Percentiles rank a stretch among this genome's conserved stretches.
phyloP scores from a whole-genome alignment of 2,888 invertebrate species.

The Eupithecia abbreviata region DNA sequence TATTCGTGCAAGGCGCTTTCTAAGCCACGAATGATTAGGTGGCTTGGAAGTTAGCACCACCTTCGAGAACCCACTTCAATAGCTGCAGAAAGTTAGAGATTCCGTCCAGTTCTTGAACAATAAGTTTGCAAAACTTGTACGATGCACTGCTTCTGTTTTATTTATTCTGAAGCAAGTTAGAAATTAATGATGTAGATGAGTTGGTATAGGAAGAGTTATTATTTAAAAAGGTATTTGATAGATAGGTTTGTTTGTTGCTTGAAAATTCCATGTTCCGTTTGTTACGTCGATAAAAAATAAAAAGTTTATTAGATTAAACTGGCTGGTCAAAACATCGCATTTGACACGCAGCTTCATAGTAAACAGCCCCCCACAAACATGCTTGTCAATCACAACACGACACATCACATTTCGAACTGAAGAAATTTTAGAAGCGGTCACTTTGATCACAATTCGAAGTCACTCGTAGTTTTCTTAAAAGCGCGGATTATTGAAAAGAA shows the following conservation, averaged over 20 bases:
- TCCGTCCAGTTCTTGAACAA: slow-evolving; percentile 4
- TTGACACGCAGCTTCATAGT: slow-evolving; percentile 6
- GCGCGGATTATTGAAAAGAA: slow-evolving; percentile 9
- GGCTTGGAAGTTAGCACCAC: slow-evolving; percentile 1
- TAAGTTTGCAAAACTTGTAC: slow-evolving; percentile 4
- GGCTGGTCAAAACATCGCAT: background rate
- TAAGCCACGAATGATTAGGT: slow-evolving; percentile 23
- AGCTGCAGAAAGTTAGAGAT: background rate
- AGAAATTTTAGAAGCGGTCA: slow-evolving; percentile 24
- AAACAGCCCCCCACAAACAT: slow-evolving; percentile 26
- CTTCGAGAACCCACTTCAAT: background rate
- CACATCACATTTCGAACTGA: slow-evolving; percentile 20
- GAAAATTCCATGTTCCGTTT: background rate
- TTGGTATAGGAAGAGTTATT: background rate
- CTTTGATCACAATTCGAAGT: slow-evolving; percentile 34
- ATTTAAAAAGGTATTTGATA: background rate
- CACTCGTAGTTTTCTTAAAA: slow-evolving; percentile 31
- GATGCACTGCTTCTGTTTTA: slow-evolving; percentile 2
- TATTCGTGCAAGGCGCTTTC: slow-evolving; percentile 27
- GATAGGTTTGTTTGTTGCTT: background rate
- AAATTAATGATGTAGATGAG: background rate
- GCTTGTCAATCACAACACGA: slow-evolving; percentile 28
- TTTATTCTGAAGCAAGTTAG: background rate
- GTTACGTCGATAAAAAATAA: background rate
- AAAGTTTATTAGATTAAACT: slow-evolving; percentile 8